A percentile compares a stretch with the other conserved stretches of the same genome.
phyloP scores from a whole-genome alignment of 2,113 vertebrate species.

The Lophura nycthemera region DNA sequence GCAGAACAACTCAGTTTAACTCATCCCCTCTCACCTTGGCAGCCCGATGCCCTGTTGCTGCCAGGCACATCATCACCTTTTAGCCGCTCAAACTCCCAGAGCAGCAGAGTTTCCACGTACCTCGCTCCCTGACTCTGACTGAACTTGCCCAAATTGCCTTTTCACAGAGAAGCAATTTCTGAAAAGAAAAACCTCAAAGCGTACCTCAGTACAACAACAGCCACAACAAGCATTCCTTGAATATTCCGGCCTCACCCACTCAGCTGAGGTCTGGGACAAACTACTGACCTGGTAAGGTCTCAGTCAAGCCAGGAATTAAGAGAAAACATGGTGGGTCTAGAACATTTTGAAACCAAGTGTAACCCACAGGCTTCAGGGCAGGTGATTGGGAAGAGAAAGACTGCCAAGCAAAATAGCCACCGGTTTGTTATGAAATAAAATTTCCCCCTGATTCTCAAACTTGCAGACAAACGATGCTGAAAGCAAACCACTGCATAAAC shows the following conservation, averaged over 20 bases:
- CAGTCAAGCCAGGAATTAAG: neutral
- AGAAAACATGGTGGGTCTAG: neutral
- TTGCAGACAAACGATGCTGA: neutral
- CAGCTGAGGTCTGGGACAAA: neutral
- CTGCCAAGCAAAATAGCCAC: conserved; percentile 17
- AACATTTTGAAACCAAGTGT: neutral
- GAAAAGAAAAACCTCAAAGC: neutral
- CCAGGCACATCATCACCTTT: neutral
- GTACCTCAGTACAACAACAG: neutral
- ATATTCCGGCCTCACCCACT: neutral
- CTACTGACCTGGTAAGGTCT: neutral
- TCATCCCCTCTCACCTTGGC: neutral
- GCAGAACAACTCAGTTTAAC: neutral
- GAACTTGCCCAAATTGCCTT: neutral
- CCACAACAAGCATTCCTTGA: neutral
- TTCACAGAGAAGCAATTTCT: neutral
- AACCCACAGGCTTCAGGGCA: neutral
- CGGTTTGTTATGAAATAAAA: neutral
- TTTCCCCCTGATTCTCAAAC: neutral
- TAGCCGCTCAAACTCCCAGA: neutral
- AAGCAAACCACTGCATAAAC: neutral
- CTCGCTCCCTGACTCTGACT: neutral
- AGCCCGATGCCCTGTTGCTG: neutral
- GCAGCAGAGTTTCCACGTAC: neutral
- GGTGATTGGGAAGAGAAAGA: neutral